Evolutionary conservation across 1,140 invertebrate genomes (phyloP).

Genomic region (Lanistes nyassanus): DNA sequence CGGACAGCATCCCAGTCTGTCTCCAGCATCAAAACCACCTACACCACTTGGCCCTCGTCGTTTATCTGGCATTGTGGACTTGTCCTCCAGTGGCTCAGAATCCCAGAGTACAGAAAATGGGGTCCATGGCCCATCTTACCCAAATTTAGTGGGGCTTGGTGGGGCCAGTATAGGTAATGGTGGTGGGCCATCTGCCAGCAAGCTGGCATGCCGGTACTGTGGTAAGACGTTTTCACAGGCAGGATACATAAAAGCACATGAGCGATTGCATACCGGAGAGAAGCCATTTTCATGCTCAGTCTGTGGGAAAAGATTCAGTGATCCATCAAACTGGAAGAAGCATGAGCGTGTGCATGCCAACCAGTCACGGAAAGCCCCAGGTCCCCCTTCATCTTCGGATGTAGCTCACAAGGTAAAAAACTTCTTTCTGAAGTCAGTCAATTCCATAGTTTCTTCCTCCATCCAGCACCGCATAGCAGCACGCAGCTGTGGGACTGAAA

Average conservation of each 20-base stretch:
- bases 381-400: constrained; percentile 14
- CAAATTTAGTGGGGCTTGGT: background rate
- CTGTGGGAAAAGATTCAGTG: constrained; percentile 66
- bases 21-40: constrained; percentile 15
- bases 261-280: constrained; percentile 78
- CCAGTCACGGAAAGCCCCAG: constrained; percentile 44
- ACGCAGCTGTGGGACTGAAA: background rate
- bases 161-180: constrained; percentile 1
- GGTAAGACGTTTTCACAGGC: constrained; percentile 58
- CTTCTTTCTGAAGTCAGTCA: constrained; percentile 28
- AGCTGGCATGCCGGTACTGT: constrained; percentile 54
- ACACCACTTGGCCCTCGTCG: constrained; percentile 3
- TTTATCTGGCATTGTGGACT: constrained; percentile 22
- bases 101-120: constrained; percentile 14
- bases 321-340: constrained; percentile 66
- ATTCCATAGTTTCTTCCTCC: constrained; percentile 31
- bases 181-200: constrained; percentile 24
- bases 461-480: constrained; percentile 33
- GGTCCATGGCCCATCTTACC: constrained; percentile 4
- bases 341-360: constrained; percentile 68
- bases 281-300: constrained; percentile 64
- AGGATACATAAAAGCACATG: constrained; percentile 57
- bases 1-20: background rate
- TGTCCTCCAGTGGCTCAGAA: constrained; percentile 7
- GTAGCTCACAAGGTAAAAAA: constrained; percentile 27